Evolutionary conservation across 2,113 vertebrate genomes (phyloP), one percentile per base, ranked within the genome.

Genomic region (Oncorhynchus masou): DNA sequence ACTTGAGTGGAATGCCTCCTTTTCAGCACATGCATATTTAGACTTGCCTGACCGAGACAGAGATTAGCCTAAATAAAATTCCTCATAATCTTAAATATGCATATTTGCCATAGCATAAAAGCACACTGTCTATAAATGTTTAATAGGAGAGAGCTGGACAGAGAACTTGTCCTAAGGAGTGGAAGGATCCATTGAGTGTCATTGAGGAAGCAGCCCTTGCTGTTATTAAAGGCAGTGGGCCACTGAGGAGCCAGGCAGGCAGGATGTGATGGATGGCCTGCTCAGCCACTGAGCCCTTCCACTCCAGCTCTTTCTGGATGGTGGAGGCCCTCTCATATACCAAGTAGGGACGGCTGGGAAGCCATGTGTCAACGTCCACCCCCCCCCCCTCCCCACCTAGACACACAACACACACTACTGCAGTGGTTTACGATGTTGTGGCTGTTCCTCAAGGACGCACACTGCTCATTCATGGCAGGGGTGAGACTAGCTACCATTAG

Each of bases 221-320:
- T 51, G 78, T 81, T 67, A 78, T 81, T 65, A 83, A 45, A 45
- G 45, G 66, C 16, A 73, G 69, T 48, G 11, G 65, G 51, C 12
- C 49, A 62, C 59, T 45, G 22, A 57, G 65, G 34, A 48, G n/a
- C n/a, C 68, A 69, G 25, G 34, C 15, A 59, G 29, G 48, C 77
- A 62, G 1, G 45, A 45, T 45, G 39, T 45, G 39, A 45, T 45
- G 39, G 39, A 45, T 45, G 39, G 39, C 39, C 39, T 45, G 39
- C 39, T 45, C 39, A 45, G 39, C 39, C 39, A 8, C 39, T 9
- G 11, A 45, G 39, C 39, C 39, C 9, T 11, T 45, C 9, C 39
- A 45, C 39, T 12, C 39, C 39, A 45, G 9, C 39, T 45, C 39
- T 12, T 9, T 45, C 39, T 45, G 39, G 9, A 45, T 45, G 39